These are phyloP conservation scores for Crotalus helleri DNA, from an alignment of 2,113 vertebrate genomes.

Conservation along the genomic window DNA sequence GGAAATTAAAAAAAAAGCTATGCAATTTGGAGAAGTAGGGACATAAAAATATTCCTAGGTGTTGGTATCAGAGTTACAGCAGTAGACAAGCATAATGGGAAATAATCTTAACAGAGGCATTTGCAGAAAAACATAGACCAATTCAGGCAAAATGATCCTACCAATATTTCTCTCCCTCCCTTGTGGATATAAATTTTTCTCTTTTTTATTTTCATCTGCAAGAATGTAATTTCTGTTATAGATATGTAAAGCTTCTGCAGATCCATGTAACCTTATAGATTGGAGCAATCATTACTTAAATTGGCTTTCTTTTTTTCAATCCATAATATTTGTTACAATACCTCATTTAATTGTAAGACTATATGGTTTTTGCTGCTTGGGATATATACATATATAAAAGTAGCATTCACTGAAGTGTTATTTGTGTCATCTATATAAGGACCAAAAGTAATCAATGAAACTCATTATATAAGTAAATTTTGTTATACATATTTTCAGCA, in stretches of 20 bases:
- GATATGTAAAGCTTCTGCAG: background rate
- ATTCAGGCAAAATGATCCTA: slow-evolving; percentile 15
- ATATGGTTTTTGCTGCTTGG: background rate
- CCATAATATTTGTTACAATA: slow-evolving; percentile 6
- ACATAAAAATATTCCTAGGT: slow-evolving; percentile 11
- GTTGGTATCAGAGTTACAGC: slow-evolving; percentile 23
- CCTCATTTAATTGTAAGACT: slow-evolving; percentile 6
- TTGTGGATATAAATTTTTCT: background rate
- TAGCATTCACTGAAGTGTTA: background rate
- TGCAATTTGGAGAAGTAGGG: slow-evolving; percentile 14
- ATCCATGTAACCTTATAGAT: background rate
- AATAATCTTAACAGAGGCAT: slow-evolving; percentile 21
- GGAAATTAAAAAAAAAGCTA: background rate
- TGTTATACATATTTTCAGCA: background rate
- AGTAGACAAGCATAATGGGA: slow-evolving; percentile 7
- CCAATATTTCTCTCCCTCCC: slow-evolving; percentile 1
- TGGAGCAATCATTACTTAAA: background rate
- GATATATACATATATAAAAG: background rate
- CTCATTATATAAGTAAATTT: background rate
- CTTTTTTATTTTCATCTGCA: slow-evolving; percentile 5
- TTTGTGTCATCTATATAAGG: background rate
- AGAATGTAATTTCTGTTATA: slow-evolving; percentile 10
- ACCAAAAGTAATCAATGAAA: background rate
- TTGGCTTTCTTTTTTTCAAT: slow-evolving; percentile 30
- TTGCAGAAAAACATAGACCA: background rate